Base-by-base conservation (phyloP, 2,888 invertebrate species). In the Drosophila colorata region DNA sequence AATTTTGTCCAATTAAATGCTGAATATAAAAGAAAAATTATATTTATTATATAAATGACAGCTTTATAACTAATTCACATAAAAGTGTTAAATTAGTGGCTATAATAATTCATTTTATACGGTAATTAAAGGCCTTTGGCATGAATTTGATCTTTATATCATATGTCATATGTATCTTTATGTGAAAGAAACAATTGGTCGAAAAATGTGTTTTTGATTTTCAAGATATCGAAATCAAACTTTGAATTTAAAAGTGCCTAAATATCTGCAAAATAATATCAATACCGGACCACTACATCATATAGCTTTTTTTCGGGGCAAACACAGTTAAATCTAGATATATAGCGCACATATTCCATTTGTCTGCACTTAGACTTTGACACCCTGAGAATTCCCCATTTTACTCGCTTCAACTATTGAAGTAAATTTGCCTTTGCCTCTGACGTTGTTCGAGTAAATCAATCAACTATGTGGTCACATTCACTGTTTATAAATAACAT, bases 41-140 rank as follows among this genome's bases (percentile, higher is more conserved):
- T 16, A 35, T n/a, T 18, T 2, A 2, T 9, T 9, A 13, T n/a
- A n/a, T 31, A 13, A 40, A 11, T 28, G 28, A 20, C 20, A 20
- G 20, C 20, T 20, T 20, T 20, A 20, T 18, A 28, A 31, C 8
- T 23, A 28, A 47, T 25, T 18, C 33, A 38, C 7, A 40, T 31
- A 23, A 18, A 51, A 35, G 18, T 25, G 11, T 13, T 48, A 11
- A 4, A 28, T 20, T 11, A 43, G 37, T 47, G 18, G 3, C 38
- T 14, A 8, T 6, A 33, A 38, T 28, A 18, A 40, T 40, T 48
- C 20, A 53, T 8, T 6, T 4, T 14, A 20, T 37, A 53, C 20
- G 59, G 59, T 46, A 69, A 63, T 49, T 53, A 47, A 56, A 38
- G 2, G 4, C 14, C 4, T 2, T 8, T 4, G 16, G 38, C 9